Evolutionary conservation across 2,113 vertebrate genomes (phyloP).

Genomic region (Gobio gobio): DNA sequence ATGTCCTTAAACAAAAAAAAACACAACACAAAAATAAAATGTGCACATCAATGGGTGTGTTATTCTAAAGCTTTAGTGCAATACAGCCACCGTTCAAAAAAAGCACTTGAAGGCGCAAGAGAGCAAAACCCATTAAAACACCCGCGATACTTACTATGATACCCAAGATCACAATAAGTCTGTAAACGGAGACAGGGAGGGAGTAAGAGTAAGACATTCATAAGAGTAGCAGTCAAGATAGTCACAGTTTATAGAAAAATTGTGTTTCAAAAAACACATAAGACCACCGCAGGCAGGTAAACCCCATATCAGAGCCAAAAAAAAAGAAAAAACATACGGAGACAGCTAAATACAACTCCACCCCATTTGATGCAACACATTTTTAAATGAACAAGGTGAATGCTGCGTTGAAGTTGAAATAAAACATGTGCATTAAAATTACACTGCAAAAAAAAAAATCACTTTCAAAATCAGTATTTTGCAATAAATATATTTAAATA

Average conservation of each 20-base stretch:
- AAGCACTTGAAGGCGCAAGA: constrained; percentile 60
- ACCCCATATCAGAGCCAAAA: constrained; percentile 48
- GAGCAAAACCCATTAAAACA: constrained; percentile 46
- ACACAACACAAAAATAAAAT: constrained; percentile 12
- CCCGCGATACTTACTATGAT: constrained; percentile 49
- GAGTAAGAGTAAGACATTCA: constrained; percentile 61
- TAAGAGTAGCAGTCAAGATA: constrained; percentile 53
- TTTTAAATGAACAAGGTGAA: constrained; percentile 30
- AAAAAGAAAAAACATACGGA: constrained; percentile 63
- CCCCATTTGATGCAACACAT: constrained; percentile 45
- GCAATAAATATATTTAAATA: background rate
- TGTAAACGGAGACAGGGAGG: constrained; percentile 60
- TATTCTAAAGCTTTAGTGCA: constrained; percentile 70
- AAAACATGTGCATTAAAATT: constrained; percentile 45
- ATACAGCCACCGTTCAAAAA: constrained; percentile 60
- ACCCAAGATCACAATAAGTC: constrained; percentile 57
- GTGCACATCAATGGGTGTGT: constrained; percentile 55
- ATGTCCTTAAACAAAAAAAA: constrained; percentile 30
- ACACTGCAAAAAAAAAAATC: constrained; percentile 5
- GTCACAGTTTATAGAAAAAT: constrained; percentile 53
- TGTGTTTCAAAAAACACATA: constrained; percentile 61
- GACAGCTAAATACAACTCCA: constrained; percentile 56
- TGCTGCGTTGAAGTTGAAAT: constrained; percentile 56
- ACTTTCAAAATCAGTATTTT: background rate
- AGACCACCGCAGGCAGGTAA: constrained; percentile 66